Conservation (phyloP, 92 coral and sea anemone species). For the Porites evermanni region DNA sequence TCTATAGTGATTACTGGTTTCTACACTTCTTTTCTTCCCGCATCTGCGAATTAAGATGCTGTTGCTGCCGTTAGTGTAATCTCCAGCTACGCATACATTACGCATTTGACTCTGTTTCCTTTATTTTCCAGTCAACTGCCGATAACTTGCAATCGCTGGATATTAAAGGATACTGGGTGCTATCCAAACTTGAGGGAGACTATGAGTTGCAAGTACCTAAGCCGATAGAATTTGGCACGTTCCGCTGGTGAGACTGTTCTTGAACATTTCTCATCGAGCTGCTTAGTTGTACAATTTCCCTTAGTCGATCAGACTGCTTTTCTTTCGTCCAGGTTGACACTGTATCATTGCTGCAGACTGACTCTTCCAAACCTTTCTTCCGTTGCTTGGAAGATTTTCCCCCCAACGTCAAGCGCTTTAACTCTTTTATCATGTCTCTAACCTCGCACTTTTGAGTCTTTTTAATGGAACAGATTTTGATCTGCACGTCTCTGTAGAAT, state of each 20-base stretch:
- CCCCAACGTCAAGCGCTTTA: not conserved
- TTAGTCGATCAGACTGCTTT: conserved; percentile 10
- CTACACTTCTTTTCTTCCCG: too few species aligned
- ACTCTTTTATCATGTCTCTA: not conserved
- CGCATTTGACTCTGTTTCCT: not conserved
- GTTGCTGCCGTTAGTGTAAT: too few species aligned
- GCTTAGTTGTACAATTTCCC: not conserved
- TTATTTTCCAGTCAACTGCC: too few species aligned
- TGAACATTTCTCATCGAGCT: not conserved
- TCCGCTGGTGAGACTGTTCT: not conserved
- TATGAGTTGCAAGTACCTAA: not conserved
- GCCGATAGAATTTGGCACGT: not conserved
- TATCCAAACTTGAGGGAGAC: not conserved
- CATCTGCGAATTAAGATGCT: too few species aligned
- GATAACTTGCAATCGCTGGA: not conserved
- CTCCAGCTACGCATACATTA: not conserved
- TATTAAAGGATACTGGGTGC: not conserved
- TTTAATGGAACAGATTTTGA: not conserved
- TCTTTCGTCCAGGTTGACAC: conserved; percentile 2
- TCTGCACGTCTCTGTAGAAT: not conserved
- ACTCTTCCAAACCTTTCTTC: not conserved
- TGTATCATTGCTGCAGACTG: not conserved
- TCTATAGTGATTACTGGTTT: too few species aligned
- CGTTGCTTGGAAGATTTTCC: not conserved
- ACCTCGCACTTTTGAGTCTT: not conserved